Evolutionary conservation across 2,888 invertebrate genomes (phyloP).

Genomic region (Synanthedon myopaeformis): DNA sequence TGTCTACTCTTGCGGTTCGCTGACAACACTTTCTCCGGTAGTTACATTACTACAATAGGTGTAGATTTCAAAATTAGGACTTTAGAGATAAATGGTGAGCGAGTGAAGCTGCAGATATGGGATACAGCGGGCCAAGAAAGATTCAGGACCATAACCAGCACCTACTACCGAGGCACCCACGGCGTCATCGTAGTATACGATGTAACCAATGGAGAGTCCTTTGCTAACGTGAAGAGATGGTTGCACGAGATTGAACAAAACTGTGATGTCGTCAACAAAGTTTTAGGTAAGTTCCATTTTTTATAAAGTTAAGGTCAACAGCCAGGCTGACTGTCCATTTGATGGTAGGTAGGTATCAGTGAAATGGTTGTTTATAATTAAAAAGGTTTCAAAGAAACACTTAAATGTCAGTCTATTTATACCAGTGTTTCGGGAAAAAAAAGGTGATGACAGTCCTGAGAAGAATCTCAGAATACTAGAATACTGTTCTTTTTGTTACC

Average conservation of each 20-base stretch:
- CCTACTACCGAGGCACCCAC: conserved; percentile 98
- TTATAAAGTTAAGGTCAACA: too few species aligned
- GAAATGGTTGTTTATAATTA: too few species aligned
- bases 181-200: conserved; percentile 99
- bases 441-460: too few species aligned
- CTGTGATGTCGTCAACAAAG: conserved; percentile 98
- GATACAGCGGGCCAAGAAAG: conserved; percentile 98
- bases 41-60: conserved; percentile 98
- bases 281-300: conserved; percentile 78
- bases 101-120: conserved; percentile 97
- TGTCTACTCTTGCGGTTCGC: conserved; percentile 96
- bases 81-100: conserved; percentile 88
- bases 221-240: conserved; percentile 99
- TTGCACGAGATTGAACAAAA: conserved; percentile 99
- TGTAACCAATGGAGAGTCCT: conserved; percentile 98
- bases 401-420: too few species aligned
- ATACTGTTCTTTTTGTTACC: too few species aligned
- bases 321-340: too few species aligned
- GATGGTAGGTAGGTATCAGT: too few species aligned
- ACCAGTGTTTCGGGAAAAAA: too few species aligned
- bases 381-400: too few species aligned
- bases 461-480: too few species aligned
- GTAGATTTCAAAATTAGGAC: conserved; percentile 99
- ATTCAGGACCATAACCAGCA: conserved; percentile 98
- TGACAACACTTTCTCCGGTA: conserved; percentile 98